Base-by-base conservation (phyloP, 1,140 invertebrate genomes). In the Delia radicum region DNA sequence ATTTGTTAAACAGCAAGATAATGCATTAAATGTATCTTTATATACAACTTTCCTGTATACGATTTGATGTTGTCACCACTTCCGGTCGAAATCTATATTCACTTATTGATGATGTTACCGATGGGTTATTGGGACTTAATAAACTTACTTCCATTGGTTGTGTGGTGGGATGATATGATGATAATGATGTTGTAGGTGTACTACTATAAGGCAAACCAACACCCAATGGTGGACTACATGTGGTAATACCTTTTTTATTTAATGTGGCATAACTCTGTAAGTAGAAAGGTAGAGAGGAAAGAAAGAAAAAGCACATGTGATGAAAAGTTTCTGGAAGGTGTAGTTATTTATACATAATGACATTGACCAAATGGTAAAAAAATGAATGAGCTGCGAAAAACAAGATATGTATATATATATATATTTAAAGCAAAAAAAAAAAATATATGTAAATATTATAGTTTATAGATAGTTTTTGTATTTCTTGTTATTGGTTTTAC, bases 11-110 rank as follows among this genome's bases (percentile, higher is more conserved):
- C 26, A 27, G 27, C 62, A 63, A 28, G 21, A 63, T 5, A 33
- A 33, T 33, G 3, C 37, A 42, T 42, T 42, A 42, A 10, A 42
- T 15, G 3, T 10, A 13, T 33, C 29, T 74, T 92, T 93, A 94
- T 92, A 94, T 94, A 92, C 93, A 94, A 89, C 93, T 94, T 88
- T 94, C 93, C 87, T 94, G 93, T 87, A 94, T 93, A 79, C 92
- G 90, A 88, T 94, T 93, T 62, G 93, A 93, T 65, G 93, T 93
- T 78, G 93, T 94, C 76, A 94, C 92, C 72, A 94, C 92, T 87
- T 94, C 93, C 48, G 92, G 93, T 76, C 91, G 89, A 78, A 90
- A 87, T 73, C 90, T 87, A 80, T 91, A 90, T 78, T 89, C 89
- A 12, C 89, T 90, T 26, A 90, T 85, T 37, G 89, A 90, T 80